phyloP scores from a whole-genome alignment of 2,113 vertebrate genomes.

The Elachura formosa region DNA sequence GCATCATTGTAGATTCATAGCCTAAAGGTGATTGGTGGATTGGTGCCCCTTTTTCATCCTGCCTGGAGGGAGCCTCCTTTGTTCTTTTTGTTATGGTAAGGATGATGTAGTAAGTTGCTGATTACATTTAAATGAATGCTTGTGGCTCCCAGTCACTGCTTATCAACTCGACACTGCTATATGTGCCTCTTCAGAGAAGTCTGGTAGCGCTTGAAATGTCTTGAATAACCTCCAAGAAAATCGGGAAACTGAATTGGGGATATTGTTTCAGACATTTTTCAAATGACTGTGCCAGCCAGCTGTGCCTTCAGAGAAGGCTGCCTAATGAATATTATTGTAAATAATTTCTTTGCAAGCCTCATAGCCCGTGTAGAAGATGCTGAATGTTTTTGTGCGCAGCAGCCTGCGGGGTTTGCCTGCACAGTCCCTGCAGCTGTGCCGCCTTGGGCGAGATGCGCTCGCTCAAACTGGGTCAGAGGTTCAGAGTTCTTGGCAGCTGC shows the following conservation, averaged over 20 bases:
- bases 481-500: conserved; percentile 37
- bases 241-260: not conserved
- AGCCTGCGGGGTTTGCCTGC: not conserved
- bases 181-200: not conserved
- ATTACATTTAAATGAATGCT: not conserved
- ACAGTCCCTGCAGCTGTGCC: not conserved
- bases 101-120: not conserved
- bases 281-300: not conserved
- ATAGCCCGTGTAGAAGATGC: accelerated
- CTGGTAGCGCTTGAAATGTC: not conserved
- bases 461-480: conserved; percentile 5
- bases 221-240: not conserved
- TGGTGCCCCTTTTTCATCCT: not conserved
- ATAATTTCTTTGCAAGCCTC: not conserved
- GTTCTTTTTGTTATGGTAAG: not conserved
- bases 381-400: not conserved
- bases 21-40: not conserved
- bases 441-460: not conserved
- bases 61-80: not conserved
- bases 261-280: not conserved
- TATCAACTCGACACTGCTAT: not conserved
- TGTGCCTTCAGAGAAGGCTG: not conserved
- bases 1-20: not conserved
- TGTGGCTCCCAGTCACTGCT: not conserved
- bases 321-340: not conserved